These are phyloP conservation scores for Danio aesculapii DNA, from an alignment of 2,797 vertebrate species.

Conservation along the genomic window DNA sequence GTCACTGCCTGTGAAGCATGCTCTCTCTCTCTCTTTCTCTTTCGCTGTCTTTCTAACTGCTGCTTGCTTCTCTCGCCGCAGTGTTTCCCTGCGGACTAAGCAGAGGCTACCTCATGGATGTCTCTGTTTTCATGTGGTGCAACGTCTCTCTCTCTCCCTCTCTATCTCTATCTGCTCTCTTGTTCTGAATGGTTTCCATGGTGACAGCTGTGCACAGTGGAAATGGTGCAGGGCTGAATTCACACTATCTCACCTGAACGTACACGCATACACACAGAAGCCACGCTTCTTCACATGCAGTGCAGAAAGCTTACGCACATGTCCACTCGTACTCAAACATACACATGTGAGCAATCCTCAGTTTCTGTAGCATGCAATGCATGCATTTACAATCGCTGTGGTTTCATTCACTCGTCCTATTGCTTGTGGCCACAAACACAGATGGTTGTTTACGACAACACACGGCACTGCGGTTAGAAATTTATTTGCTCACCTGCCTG, in stretches of 20 bases:
- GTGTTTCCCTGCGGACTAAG: slow-evolving; percentile 59
- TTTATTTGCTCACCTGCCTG: slow-evolving; percentile 27
- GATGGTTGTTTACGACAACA: slow-evolving; percentile 17
- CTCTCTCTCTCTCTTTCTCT: slow-evolving; percentile 16
- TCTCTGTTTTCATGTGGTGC: slow-evolving; percentile 68
- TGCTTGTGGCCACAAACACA: slow-evolving; percentile 22
- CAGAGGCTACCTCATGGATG: slow-evolving; percentile 72
- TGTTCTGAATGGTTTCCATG: slow-evolving; percentile 83
- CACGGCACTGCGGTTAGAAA: slow-evolving; percentile 2
- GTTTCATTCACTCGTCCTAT: not conserved
- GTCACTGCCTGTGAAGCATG: slow-evolving; percentile 41
- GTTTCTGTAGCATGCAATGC: slow-evolving; percentile 13
- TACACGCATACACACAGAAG: not conserved
- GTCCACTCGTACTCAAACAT: not conserved
- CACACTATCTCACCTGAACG: slow-evolving; percentile 71
- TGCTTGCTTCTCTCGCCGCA: slow-evolving; percentile 33
- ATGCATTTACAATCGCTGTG: not conserved
- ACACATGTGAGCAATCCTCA: not conserved
- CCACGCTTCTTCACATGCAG: not conserved
- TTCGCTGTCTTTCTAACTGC: slow-evolving; percentile 3
- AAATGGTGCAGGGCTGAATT: slow-evolving; percentile 78
- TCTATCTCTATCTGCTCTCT: slow-evolving; percentile 56
- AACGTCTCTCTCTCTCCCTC: slow-evolving; percentile 14
- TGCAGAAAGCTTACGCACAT: not conserved
- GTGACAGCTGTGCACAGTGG: slow-evolving; percentile 80